Conservation (phyloP, 2,888 invertebrate species). For the Acrobasis suavella region DNA sequence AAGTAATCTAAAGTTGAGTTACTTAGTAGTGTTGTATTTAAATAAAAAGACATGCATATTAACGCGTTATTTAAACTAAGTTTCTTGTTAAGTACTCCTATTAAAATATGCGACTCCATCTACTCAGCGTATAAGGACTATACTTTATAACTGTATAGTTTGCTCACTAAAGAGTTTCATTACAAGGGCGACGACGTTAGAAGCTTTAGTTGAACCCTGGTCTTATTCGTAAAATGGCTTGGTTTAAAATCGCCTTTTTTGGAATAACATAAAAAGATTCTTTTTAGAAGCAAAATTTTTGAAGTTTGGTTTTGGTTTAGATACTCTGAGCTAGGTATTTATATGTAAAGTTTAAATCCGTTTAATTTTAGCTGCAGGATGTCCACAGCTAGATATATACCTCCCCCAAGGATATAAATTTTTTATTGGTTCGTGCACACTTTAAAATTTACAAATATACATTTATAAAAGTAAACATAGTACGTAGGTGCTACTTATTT, state of each 20-base stretch:
- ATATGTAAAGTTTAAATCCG: too few relatives aligned
- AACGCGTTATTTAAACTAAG: conserved; percentile 9
- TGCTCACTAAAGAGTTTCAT: conserved; percentile 20
- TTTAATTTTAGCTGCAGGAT: too few relatives aligned
- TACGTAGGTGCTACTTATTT: too few relatives aligned
- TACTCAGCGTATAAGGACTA: conserved; percentile 1
- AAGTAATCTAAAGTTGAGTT: neutral
- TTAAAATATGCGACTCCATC: conserved; percentile 16
- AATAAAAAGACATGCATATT: conserved; percentile 1
- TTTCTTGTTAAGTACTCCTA: conserved; percentile 12
- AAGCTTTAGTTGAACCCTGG: neutral
- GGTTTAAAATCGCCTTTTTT: neutral
- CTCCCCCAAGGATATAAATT: too few relatives aligned
- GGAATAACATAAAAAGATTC: too few relatives aligned
- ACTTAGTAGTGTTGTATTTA: neutral
- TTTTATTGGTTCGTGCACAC: too few relatives aligned
- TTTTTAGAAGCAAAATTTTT: too few relatives aligned
- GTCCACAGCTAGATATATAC: too few relatives aligned
- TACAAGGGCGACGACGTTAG: conserved; percentile 7
- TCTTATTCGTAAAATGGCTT: neutral
- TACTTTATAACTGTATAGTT: neutral
- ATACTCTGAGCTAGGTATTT: too few relatives aligned
- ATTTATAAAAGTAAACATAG: too few relatives aligned
- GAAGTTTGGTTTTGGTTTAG: too few relatives aligned
- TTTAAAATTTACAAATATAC: too few relatives aligned